phyloP scores from a whole-genome alignment of 2,113 vertebrate species.

The Psilopogon haemacephalus region DNA sequence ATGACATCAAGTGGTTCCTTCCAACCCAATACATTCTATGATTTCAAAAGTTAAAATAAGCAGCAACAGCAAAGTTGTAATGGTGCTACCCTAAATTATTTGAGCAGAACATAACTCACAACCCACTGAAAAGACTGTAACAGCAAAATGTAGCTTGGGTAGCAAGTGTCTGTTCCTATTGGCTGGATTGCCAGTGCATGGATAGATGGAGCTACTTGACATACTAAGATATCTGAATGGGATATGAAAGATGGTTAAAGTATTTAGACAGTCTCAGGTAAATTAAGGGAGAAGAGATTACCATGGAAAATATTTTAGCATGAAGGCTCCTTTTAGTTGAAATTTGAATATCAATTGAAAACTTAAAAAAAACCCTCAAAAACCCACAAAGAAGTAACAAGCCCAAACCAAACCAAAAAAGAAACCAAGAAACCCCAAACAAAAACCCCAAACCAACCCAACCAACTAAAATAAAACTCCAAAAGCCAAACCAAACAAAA shows the following conservation, averaged over 20 bases:
- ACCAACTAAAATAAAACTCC: too few species aligned
- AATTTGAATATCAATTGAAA: conserved; percentile 1
- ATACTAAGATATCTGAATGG: not conserved
- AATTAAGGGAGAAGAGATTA: not conserved
- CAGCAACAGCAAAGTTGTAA: not conserved
- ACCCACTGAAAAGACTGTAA: not conserved
- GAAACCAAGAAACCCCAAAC: too few species aligned
- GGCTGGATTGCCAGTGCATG: not conserved
- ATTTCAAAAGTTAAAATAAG: not conserved
- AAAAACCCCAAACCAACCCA: too few species aligned
- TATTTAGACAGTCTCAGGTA: not conserved
- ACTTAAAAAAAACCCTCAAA: not conserved
- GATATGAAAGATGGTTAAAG: not conserved
- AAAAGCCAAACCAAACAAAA: too few species aligned
- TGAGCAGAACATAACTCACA: not conserved
- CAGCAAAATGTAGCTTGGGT: not conserved
- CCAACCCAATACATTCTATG: not conserved
- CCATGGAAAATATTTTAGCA: conserved; percentile 18
- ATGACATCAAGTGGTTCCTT: not conserved
- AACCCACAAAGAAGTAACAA: too few species aligned
- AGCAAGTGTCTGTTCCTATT: not conserved
- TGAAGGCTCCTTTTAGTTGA: conserved; percentile 15
- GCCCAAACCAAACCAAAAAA: too few species aligned
- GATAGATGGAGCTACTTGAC: not conserved
- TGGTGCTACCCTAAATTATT: not conserved